Evolutionary conservation across 2,888 invertebrate genomes (phyloP).

Genomic region (Sceliomorpha sp.): DNA sequence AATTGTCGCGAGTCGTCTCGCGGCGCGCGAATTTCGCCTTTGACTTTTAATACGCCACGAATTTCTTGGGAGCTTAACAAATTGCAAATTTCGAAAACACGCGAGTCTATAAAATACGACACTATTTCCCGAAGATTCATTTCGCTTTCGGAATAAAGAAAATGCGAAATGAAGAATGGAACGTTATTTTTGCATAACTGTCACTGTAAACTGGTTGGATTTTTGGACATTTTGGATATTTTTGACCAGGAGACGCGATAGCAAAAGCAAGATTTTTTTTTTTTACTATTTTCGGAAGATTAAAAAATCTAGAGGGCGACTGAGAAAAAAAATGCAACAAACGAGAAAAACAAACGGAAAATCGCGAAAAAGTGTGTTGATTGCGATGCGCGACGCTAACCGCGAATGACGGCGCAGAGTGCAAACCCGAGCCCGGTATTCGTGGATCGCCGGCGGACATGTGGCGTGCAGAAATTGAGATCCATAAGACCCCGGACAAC

Average conservation of each 20-base stretch:
- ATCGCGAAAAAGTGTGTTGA: slow-evolving; percentile 32
- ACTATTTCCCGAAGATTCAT: too few relatives aligned
- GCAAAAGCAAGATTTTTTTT: too few relatives aligned
- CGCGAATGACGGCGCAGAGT: slow-evolving; percentile 31
- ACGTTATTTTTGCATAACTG: too few relatives aligned
- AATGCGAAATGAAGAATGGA: slow-evolving; percentile 24
- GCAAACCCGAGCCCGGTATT: slow-evolving; percentile 58
- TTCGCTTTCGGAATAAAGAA: too few relatives aligned
- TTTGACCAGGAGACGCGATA: too few relatives aligned
- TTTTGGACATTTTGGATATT: slow-evolving; percentile 2
- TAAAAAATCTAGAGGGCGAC: slow-evolving; percentile 37
- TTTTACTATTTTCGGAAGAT: slow-evolving; percentile 27
- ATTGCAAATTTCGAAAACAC: slow-evolving; percentile 34
- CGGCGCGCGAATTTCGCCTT: slow-evolving; percentile 35
- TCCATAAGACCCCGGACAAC: slow-evolving; percentile 62
- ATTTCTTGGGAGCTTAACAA: slow-evolving; percentile 26
- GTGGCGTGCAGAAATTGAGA: slow-evolving; percentile 66
- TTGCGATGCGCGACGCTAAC: slow-evolving; percentile 36
- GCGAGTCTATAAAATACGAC: too few relatives aligned
- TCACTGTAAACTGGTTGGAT: too few relatives aligned
- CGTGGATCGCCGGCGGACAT: slow-evolving; percentile 65
- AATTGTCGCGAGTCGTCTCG: slow-evolving; percentile 37
- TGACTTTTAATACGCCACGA: slow-evolving; percentile 24
- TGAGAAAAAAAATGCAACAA: slow-evolving; percentile 25
- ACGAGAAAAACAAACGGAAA: slow-evolving; percentile 8